phyloP scores from a whole-genome alignment of 2,797 vertebrate genomes.

The Eupleurogrammus muticus region DNA sequence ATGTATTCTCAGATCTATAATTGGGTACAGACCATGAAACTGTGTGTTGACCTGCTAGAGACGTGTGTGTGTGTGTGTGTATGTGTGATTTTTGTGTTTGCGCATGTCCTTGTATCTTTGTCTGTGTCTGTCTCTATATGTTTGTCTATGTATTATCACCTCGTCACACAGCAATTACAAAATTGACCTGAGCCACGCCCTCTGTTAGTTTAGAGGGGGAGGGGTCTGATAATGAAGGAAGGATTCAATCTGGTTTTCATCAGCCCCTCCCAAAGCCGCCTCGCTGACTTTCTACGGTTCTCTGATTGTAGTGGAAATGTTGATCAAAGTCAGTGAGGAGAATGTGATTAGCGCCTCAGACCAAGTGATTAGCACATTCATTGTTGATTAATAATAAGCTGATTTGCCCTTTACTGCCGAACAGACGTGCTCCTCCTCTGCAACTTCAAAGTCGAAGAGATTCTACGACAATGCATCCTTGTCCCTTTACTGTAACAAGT shows the following conservation, averaged over 20 bases:
- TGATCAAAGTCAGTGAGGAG: constrained; percentile 49
- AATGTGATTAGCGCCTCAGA: constrained; percentile 47
- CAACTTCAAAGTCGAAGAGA: constrained; percentile 53
- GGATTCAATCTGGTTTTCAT: constrained; percentile 51
- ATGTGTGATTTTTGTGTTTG: neutral
- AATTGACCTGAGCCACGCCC: constrained; percentile 62
- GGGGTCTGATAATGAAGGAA: constrained; percentile 31
- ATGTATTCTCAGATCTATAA: constrained; percentile 55
- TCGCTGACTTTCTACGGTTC: constrained; percentile 3
- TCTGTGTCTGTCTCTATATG: constrained; percentile 20
- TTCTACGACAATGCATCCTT: constrained; percentile 44
- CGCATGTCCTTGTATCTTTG: neutral
- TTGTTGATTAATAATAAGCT: constrained; percentile 66
- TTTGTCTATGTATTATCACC: constrained; percentile 36
- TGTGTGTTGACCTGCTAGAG: constrained; percentile 61
- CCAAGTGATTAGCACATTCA: constrained; percentile 57
- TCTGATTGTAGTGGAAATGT: constrained; percentile 23
- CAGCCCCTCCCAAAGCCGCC: constrained; percentile 38
- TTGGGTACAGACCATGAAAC: constrained; percentile 48
- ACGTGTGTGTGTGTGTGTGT: constrained; percentile 7
- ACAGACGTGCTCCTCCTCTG: constrained; percentile 17
- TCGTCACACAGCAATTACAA: constrained; percentile 62
- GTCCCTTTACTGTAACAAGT: constrained; percentile 10
- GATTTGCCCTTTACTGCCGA: constrained; percentile 55
- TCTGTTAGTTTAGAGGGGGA: constrained; percentile 18